Evolutionary conservation across 2,888 invertebrate genomes (phyloP).

Genomic region (Eledona agricola): DNA sequence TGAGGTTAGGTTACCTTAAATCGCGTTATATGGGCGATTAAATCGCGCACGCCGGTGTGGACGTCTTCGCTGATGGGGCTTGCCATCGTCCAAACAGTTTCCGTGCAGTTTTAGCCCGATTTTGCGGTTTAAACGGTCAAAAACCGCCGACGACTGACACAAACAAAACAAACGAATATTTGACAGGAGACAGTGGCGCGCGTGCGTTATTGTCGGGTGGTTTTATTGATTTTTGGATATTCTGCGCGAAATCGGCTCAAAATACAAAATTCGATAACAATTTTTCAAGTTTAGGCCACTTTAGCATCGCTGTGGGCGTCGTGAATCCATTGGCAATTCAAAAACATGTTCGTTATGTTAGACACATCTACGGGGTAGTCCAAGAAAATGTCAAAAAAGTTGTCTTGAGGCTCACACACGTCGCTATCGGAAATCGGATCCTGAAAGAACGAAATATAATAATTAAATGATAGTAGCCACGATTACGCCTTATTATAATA

Average conservation of each 20-base stretch:
- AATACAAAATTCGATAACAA: neutral
- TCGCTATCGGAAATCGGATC: too few relatives aligned
- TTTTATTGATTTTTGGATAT: too few relatives aligned
- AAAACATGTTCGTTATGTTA: constrained; percentile 22
- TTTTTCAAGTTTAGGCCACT: neutral
- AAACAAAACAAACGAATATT: too few relatives aligned
- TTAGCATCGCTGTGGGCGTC: neutral
- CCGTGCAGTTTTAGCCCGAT: too few relatives aligned
- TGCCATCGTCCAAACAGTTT: constrained; percentile 49
- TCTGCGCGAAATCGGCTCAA: neutral
- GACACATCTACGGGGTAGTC: constrained; percentile 19
- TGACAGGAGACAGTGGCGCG: too few relatives aligned
- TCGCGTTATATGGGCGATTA: constrained; percentile 48
- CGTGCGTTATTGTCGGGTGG: too few relatives aligned
- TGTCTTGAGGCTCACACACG: constrained; percentile 1
- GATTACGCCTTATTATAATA: too few relatives aligned
- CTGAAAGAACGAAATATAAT: too few relatives aligned
- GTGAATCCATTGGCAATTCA: constrained; percentile 16
- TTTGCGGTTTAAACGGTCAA: too few relatives aligned
- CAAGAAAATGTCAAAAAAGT: constrained; percentile 16
- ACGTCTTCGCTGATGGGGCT: constrained; percentile 46
- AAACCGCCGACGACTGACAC: too few relatives aligned
- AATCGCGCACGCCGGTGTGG: constrained; percentile 40
- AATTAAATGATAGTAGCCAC: too few relatives aligned
- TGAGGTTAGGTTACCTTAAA: constrained; percentile 48